These are phyloP conservation scores for Machaerirhynchus nigripectus DNA, from an alignment of 2,113 vertebrate genomes.

Conservation along the genomic window DNA sequence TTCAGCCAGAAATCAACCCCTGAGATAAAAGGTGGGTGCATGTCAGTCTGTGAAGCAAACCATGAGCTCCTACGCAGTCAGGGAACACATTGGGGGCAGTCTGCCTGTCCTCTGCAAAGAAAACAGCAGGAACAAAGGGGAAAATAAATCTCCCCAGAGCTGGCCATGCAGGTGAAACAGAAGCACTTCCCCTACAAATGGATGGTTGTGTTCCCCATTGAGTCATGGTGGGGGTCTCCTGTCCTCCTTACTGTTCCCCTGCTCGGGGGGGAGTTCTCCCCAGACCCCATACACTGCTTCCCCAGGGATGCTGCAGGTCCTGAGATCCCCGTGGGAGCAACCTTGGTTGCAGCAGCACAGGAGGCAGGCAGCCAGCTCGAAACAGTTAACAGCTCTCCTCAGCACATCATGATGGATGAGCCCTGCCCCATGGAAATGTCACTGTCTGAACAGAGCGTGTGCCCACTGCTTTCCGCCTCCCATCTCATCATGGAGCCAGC, in stretches of 20 bases:
- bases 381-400: not conserved
- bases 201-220: not conserved
- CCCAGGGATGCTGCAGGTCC: not conserved
- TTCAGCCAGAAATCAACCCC: not conserved
- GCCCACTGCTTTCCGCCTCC: not conserved
- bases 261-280: rapidly evolving
- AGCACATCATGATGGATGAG: constrained; percentile 42
- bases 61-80: rapidly evolving
- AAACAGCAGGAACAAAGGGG: not conserved
- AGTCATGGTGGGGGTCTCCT: not conserved
- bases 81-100: rapidly evolving
- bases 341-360: not conserved
- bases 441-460: not conserved
- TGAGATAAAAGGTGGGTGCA: not conserved
- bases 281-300: not conserved
- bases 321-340: rapidly evolving
- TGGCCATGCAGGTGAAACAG: not conserved
- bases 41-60: not conserved
- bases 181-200: not conserved
- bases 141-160: not conserved
- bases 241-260: not conserved
- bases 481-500: not conserved
- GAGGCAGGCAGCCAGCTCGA: not conserved
- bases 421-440: constrained; percentile 47
- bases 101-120: not conserved